A percentile compares a stretch with the other conserved stretches of the same genome.
phyloP scores from a whole-genome alignment of 2,797 vertebrate genomes.

The Acanthurus tractus region DNA sequence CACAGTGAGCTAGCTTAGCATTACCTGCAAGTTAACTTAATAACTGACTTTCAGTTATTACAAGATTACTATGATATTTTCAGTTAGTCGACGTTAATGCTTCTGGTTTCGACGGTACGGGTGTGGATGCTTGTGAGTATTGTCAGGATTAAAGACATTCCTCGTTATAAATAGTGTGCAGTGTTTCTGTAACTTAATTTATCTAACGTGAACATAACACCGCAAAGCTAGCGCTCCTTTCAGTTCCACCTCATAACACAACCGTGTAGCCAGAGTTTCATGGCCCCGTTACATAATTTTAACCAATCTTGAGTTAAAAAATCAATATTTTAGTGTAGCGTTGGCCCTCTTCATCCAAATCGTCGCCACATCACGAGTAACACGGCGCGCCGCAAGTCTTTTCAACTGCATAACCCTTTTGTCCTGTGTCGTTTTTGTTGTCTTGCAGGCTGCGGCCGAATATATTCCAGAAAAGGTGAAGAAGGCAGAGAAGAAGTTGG shows the following conservation, averaged over 20 bases:
- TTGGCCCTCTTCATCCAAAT: too few relatives aligned
- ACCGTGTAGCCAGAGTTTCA: too few relatives aligned
- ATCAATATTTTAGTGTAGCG: too few relatives aligned
- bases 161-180: background rate
- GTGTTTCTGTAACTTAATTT: background rate
- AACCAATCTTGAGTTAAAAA: too few relatives aligned
- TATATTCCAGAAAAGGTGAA: conserved; percentile 99
- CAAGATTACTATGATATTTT: too few relatives aligned
- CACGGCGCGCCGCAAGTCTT: background rate
- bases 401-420: conserved; percentile 45
- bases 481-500: conserved; percentile 99
- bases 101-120: background rate
- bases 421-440: conserved; percentile 61
- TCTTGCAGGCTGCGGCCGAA: conserved; percentile 90
- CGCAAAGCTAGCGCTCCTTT: too few relatives aligned
- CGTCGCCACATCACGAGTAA: background rate
- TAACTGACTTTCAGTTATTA: too few relatives aligned
- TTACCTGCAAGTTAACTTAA: rapidly evolving
- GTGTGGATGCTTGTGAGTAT: background rate
- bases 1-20: background rate
- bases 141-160: background rate
- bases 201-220: too few relatives aligned
- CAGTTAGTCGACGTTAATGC: rapidly evolving
- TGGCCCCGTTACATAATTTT: too few relatives aligned
- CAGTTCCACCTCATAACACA: too few relatives aligned